A percentile compares a stretch with the other conserved stretches of the same genome.
Conservation (phyloP, 2,113 vertebrate genomes). For the Mobula birostris region DNA sequence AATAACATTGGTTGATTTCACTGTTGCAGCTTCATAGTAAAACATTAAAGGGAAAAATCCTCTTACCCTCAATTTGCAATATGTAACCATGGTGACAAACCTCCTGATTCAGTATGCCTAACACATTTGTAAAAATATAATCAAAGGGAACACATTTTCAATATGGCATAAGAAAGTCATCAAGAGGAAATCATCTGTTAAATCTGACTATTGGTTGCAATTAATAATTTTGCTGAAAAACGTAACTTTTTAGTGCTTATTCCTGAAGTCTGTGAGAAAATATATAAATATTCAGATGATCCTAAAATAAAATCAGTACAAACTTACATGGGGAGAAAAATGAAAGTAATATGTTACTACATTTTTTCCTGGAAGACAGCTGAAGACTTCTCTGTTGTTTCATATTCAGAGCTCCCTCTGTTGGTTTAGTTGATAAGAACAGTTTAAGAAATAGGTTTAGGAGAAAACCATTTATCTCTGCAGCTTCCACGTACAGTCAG, state of each 20-base stretch:
- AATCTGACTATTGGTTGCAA: neutral
- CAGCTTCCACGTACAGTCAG: too few species aligned
- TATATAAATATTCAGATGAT: neutral
- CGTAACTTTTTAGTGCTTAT: neutral
- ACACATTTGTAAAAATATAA: neutral
- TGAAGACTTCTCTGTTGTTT: too few species aligned
- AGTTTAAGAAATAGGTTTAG: too few species aligned
- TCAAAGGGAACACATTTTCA: neutral
- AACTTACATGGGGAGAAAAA: neutral
- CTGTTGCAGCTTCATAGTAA: neutral
- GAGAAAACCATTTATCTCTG: too few species aligned
- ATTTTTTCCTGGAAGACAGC: neutral
- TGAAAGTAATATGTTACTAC: neutral
- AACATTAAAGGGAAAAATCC: neutral
- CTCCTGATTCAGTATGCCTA: neutral
- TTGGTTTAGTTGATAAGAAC: neutral
- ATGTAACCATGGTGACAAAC: neutral
- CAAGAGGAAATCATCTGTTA: neutral
- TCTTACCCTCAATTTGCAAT: neutral
- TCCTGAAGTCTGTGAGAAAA: neutral
- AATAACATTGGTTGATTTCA: neutral
- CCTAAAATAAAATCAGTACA: neutral
- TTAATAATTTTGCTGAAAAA: neutral
- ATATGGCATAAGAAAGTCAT: neutral
- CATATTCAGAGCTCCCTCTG: neutral